Conservation (phyloP, 2,888 invertebrate species). For the Bimastos eiseni region DNA sequence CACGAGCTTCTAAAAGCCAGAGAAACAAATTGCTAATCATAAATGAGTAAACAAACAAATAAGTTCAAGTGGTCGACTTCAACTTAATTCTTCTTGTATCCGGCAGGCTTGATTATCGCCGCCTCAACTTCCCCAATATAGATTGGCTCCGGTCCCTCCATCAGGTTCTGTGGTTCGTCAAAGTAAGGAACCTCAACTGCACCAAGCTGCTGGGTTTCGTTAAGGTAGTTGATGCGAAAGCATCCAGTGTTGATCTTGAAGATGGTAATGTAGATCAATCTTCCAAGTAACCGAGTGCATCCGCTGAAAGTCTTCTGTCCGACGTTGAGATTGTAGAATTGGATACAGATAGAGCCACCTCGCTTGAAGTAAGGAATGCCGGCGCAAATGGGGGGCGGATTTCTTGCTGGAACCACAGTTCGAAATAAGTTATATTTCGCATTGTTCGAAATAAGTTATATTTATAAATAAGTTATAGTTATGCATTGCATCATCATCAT, state of each 20-base stretch:
- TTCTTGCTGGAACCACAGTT: slow-evolving; percentile 52
- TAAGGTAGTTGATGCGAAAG: not conserved
- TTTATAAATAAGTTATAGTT: no score
- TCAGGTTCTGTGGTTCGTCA: not conserved
- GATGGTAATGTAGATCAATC: slow-evolving; percentile 52
- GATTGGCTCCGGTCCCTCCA: not conserved
- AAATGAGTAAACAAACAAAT: not conserved
- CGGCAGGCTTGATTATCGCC: not conserved
- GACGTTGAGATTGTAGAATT: slow-evolving; percentile 54
- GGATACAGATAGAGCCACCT: slow-evolving; percentile 58
- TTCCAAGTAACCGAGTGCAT: slow-evolving; percentile 57
- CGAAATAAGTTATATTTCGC: no score
- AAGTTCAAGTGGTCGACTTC: not conserved
- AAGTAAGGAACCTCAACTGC: not conserved
- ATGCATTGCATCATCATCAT: no score
- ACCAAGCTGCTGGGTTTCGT: not conserved
- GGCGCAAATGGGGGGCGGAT: slow-evolving; percentile 62
- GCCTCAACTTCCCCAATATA: not conserved
- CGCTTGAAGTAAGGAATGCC: slow-evolving; percentile 58
- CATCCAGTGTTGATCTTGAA: slow-evolving; percentile 54
- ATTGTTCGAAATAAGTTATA: no score
- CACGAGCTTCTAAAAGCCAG: not conserved
- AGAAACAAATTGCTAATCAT: not conserved
- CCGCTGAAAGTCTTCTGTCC: slow-evolving; percentile 51
- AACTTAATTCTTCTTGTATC: not conserved